Evolutionary conservation across 1,140 invertebrate genomes (phyloP).

Genomic region (Drosophila subobscura): DNA sequence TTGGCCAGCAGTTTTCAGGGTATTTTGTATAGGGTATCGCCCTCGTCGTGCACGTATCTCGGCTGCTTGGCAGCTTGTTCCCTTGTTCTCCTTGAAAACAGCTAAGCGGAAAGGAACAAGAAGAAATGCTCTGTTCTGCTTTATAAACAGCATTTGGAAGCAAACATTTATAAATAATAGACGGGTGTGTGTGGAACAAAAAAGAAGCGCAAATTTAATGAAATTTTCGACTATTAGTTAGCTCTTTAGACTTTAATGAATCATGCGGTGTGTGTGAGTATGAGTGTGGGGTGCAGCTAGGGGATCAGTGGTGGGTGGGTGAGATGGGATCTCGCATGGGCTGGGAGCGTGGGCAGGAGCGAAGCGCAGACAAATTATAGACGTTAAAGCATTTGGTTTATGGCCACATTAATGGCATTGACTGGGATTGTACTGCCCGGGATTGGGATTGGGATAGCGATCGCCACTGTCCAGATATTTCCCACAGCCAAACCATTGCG

Average conservation of each 20-base stretch:
- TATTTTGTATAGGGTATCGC: constrained; percentile 19
- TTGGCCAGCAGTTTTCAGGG: not conserved
- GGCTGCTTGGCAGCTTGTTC: not conserved
- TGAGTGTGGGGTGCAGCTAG: not conserved
- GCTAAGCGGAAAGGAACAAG: constrained; percentile 18
- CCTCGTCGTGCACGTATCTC: not conserved
- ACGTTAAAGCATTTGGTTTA: constrained; percentile 49
- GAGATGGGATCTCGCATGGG: not conserved
- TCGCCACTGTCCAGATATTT: not conserved
- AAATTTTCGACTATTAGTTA: constrained; percentile 73
- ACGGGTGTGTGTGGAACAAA: constrained; percentile 11
- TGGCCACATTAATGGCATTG: constrained; percentile 53
- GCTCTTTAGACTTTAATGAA: constrained; percentile 78
- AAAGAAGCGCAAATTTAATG: constrained; percentile 60
- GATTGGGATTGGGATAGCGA: not conserved
- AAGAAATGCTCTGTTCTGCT: constrained; percentile 19
- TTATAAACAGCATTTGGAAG: constrained; percentile 18
- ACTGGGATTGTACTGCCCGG: constrained; percentile 19
- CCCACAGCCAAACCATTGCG: not conserved
- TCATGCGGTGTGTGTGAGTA: constrained; percentile 40
- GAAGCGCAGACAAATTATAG: constrained; percentile 51
- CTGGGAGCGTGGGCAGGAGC: constrained; percentile 28
- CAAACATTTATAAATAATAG: constrained; percentile 39
- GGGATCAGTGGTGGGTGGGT: not conserved
- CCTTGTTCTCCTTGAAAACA: constrained; percentile 31